Conservation (phyloP, 2,797 vertebrate genomes). For the Margarornis squamiger region DNA sequence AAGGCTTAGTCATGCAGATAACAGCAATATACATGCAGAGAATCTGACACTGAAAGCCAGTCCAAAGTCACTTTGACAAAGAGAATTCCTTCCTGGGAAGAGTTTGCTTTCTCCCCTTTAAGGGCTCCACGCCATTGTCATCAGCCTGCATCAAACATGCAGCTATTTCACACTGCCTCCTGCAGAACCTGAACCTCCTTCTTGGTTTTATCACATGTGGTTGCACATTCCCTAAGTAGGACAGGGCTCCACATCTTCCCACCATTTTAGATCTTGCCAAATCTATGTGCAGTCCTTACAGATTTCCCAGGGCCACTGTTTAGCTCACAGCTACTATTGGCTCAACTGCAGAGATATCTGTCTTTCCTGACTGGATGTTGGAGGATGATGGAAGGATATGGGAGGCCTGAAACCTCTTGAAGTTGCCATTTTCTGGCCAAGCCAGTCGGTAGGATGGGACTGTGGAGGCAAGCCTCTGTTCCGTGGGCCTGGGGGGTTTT, state of each 20-base stretch:
- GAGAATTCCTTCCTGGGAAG: not conserved
- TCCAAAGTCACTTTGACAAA: not conserved
- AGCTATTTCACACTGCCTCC: not conserved
- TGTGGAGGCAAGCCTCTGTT: slow-evolving; percentile 54
- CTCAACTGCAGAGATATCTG: slow-evolving; percentile 84
- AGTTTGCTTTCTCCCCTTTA: not conserved
- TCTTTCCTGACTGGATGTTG: slow-evolving; percentile 79
- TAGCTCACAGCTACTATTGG: slow-evolving; percentile 82
- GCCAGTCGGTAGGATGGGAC: slow-evolving; percentile 75
- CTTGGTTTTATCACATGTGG: not conserved
- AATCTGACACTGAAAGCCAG: not conserved
- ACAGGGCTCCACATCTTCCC: not conserved
- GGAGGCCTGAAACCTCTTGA: slow-evolving; percentile 67
- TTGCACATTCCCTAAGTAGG: not conserved
- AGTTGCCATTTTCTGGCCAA: slow-evolving; percentile 78
- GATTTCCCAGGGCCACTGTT: not conserved
- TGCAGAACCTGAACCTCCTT: not conserved
- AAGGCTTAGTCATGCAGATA: not conserved
- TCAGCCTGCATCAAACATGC: not conserved
- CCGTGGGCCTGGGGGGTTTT: slow-evolving; percentile 44
- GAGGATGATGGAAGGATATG: slow-evolving; percentile 73
- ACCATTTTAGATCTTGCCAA: not conserved
- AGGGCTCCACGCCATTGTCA: not conserved
- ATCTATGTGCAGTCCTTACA: too few relatives aligned
- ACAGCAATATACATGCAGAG: not conserved